Evolutionary conservation across 2,888 invertebrate species (phyloP).

Genomic region (Pomacea canaliculata): DNA sequence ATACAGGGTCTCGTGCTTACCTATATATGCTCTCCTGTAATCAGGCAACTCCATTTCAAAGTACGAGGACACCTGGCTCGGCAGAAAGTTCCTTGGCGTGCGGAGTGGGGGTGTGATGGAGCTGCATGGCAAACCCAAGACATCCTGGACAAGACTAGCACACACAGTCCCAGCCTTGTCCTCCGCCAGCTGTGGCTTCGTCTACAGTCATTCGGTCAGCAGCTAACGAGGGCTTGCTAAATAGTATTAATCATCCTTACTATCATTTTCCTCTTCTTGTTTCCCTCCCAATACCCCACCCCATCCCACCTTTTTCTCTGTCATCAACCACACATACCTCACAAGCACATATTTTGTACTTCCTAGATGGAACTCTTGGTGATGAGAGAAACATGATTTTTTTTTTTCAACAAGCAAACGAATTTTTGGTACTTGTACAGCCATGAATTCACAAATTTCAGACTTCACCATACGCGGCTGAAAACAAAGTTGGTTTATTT

Average conservation of each 20-base stretch:
- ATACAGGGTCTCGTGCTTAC: no score
- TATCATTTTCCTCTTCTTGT: neutral
- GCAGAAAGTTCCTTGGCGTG: constrained; percentile 19
- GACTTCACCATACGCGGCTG: neutral
- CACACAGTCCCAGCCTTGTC: constrained; percentile 2
- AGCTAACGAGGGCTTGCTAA: neutral
- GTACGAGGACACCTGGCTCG: neutral
- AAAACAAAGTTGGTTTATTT: constrained; percentile 1
- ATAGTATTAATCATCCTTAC: neutral
- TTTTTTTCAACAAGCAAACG: no score
- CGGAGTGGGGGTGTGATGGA: constrained; percentile 2
- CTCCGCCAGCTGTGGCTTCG: neutral
- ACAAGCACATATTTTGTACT: neutral
- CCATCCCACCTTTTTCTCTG: no score
- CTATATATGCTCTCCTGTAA: no score
- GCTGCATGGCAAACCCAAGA: constrained; percentile 20
- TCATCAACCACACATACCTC: neutral
- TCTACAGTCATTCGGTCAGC: constrained; percentile 15
- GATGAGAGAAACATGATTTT: neutral
- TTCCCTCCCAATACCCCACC: neutral
- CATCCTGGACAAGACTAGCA: constrained; percentile 19
- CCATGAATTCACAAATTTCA: neutral
- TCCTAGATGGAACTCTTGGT: neutral
- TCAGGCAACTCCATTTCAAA: neutral
- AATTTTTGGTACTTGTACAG: no score